phyloP scores from a whole-genome alignment of 2,113 vertebrate species.

The Ammodytes marinus region DNA sequence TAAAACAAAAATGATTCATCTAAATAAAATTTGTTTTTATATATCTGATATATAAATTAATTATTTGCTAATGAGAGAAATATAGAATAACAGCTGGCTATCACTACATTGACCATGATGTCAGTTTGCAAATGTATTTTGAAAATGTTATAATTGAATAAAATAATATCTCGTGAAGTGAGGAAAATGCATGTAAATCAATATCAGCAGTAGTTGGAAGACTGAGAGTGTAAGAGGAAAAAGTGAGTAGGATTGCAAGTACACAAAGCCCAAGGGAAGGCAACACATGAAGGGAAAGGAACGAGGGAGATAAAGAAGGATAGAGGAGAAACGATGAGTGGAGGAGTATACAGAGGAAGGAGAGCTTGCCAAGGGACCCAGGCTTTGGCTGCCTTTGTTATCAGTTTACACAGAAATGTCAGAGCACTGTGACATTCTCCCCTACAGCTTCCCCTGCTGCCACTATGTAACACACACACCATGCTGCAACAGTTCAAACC shows the following conservation, averaged over 20 bases:
- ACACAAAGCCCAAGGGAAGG: constrained; percentile 36
- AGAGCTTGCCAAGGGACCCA: constrained; percentile 59
- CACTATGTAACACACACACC: constrained; percentile 38
- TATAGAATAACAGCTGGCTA: background rate
- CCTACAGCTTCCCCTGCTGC: constrained; percentile 72
- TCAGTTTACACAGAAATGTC: constrained; percentile 81
- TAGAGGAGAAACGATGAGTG: constrained; percentile 40
- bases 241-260: constrained; percentile 7
- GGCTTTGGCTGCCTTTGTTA: constrained; percentile 73
- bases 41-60: too few species aligned
- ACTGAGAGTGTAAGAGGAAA: background rate
- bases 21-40: too few species aligned
- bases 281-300: constrained; percentile 34
- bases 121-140: background rate
- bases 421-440: constrained; percentile 73
- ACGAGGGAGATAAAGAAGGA: constrained; percentile 48
- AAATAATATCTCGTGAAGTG: background rate
- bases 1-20: too few species aligned
- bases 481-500: constrained; percentile 13
- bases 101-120: background rate
- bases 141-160: background rate
- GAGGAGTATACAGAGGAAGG: constrained; percentile 48
- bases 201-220: background rate
- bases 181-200: background rate
- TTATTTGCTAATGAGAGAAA: background rate